Evolutionary conservation across 2,888 invertebrate species (phyloP).

Genomic region (Malthinus seriepunctatus): DNA sequence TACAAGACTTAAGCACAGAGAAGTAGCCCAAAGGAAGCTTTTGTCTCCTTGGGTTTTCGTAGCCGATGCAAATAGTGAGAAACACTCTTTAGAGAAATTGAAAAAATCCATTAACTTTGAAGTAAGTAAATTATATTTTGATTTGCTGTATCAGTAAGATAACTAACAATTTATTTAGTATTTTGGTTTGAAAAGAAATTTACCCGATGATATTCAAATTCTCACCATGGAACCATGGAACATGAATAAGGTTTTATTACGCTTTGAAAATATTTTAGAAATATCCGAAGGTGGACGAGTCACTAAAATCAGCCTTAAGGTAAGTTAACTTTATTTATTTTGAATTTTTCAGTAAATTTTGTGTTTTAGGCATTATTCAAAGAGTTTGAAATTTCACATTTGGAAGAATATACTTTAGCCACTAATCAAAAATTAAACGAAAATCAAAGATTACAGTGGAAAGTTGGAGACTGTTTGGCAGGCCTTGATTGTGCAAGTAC

Average conservation of each 20-base stretch:
- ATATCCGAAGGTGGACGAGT: slow-evolving; percentile 61
- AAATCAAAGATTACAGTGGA: slow-evolving; percentile 55
- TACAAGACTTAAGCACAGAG: slow-evolving; percentile 46
- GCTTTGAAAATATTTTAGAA: slow-evolving; percentile 77
- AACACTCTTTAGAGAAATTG: slow-evolving; percentile 53
- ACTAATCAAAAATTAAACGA: slow-evolving; percentile 66
- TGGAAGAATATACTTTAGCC: slow-evolving; percentile 71
- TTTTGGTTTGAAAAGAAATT: slow-evolving; percentile 54
- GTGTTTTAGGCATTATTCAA: slow-evolving; percentile 57
- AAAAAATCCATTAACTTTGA: slow-evolving; percentile 39
- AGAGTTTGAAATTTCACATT: slow-evolving; percentile 57
- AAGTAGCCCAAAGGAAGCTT: slow-evolving; percentile 56
- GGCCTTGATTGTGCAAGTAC: too few species aligned
- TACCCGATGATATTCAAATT: slow-evolving; percentile 73
- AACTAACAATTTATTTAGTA: slow-evolving; percentile 35
- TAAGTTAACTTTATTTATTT: too few species aligned
- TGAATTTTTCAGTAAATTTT: too few species aligned
- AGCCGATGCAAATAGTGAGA: slow-evolving; percentile 32
- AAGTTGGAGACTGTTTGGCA: slow-evolving; percentile 4
- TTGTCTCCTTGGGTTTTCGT: slow-evolving; percentile 28
- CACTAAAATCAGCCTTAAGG: slow-evolving; percentile 58
- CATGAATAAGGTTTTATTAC: slow-evolving; percentile 60
- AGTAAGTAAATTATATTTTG: too few species aligned
- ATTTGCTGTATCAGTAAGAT: too few species aligned
- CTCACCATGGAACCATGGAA: slow-evolving; percentile 78